Conservation (phyloP, 1,140 invertebrate species). For the Saccostrea cuccullata region DNA sequence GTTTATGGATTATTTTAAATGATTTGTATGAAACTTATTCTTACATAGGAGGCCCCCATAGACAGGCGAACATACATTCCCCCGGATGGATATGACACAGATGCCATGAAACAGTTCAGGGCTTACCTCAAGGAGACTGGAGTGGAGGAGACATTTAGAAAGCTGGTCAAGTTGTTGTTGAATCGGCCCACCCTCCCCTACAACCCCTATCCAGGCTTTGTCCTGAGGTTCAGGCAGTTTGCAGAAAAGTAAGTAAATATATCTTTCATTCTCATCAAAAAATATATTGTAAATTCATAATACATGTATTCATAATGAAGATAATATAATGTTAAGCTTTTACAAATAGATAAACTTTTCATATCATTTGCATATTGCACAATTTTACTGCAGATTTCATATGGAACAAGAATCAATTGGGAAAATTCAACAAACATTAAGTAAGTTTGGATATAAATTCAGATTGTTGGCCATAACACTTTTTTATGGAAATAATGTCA, state of each 20-base stretch:
- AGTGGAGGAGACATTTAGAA: slow-evolving; percentile 61
- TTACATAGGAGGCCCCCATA: slow-evolving; percentile 33
- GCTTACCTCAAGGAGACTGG: slow-evolving; percentile 65
- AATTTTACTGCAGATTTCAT: slow-evolving; percentile 60
- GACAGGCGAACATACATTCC: slow-evolving; percentile 52
- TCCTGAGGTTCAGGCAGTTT: slow-evolving; percentile 61
- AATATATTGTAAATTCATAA: background rate
- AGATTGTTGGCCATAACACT: too few species aligned
- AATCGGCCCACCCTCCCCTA: slow-evolving; percentile 65
- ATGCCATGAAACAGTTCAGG: slow-evolving; percentile 54
- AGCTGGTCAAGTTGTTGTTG: slow-evolving; percentile 61
- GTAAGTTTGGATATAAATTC: slow-evolving; percentile 52
- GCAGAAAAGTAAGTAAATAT: slow-evolving; percentile 65
- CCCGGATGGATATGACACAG: slow-evolving; percentile 56
- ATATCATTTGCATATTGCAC: background rate
- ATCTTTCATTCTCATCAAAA: background rate
- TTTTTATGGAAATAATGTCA: too few species aligned
- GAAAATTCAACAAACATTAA: slow-evolving; percentile 60
- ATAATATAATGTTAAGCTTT: background rate
- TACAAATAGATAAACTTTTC: too few species aligned
- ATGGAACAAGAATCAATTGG: slow-evolving; percentile 58
- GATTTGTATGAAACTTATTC: too few species aligned
- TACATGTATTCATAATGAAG: background rate
- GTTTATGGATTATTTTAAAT: too few species aligned
- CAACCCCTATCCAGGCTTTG: slow-evolving; percentile 71